Conservation (phyloP, 1,140 invertebrate genomes). For the Papilio polyxenes region DNA sequence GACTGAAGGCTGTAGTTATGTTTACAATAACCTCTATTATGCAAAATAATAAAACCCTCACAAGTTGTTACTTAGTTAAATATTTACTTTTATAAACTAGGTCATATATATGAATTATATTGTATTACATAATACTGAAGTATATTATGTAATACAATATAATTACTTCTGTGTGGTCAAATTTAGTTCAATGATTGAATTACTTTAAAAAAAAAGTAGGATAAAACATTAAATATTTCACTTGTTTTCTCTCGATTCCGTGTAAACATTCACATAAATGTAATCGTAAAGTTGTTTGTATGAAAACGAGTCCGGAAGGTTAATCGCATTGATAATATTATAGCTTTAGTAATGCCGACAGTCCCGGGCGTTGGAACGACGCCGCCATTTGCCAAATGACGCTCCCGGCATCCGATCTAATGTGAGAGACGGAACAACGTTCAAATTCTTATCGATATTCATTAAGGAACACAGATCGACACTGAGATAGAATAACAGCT, state of each 20-base stretch:
- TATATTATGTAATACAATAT: too few species aligned
- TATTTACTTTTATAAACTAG: background rate
- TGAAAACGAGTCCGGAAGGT: slow-evolving; percentile 14
- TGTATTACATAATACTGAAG: too few species aligned
- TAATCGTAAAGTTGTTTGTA: slow-evolving; percentile 29
- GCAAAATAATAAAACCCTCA: background rate
- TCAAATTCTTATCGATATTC: slow-evolving; percentile 20
- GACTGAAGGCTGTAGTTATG: slow-evolving; percentile 14
- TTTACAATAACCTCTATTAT: background rate
- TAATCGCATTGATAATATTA: slow-evolving; percentile 24
- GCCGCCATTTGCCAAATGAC: slow-evolving; percentile 20
- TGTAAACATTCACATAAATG: background rate
- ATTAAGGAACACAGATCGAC: background rate
- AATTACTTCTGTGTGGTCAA: too few species aligned
- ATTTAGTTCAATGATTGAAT: too few species aligned
- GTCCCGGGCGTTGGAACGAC: slow-evolving; percentile 17
- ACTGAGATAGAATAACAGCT: background rate
- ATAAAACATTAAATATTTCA: background rate
- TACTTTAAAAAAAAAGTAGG: background rate
- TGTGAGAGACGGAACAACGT: slow-evolving; percentile 21
- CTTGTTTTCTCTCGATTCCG: background rate
- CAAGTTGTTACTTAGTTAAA: background rate
- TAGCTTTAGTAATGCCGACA: background rate
- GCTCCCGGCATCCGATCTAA: slow-evolving; percentile 10
- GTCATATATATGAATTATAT: too few species aligned